These are phyloP conservation scores for Tinamus guttatus DNA, from an alignment of 2,113 vertebrate species.

Conservation along the genomic window DNA sequence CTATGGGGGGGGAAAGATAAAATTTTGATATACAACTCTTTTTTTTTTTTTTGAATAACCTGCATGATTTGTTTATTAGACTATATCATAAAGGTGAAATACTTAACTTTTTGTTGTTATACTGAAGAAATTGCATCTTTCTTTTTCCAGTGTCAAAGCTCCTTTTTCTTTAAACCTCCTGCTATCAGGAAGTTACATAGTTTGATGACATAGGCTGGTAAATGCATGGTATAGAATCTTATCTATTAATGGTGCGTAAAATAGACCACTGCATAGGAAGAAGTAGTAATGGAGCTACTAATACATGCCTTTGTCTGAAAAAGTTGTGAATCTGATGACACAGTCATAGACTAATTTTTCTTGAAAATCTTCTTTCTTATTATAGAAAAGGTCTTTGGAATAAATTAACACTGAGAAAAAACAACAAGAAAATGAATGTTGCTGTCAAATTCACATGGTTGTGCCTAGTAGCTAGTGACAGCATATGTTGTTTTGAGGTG, in stretches of 20 bases:
- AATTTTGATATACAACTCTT: background rate
- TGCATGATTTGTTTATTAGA: background rate
- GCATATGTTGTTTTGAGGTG: background rate
- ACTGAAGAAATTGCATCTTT: background rate
- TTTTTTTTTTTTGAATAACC: background rate
- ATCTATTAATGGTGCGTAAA: background rate
- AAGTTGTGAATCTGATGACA: background rate
- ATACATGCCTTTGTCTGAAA: background rate
- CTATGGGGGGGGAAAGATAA: background rate
- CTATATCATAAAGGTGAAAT: background rate
- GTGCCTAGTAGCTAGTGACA: background rate
- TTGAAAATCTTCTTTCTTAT: background rate
- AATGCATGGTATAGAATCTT: background rate
- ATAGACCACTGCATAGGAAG: background rate
- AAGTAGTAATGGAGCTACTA: background rate
- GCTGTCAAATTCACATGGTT: background rate
- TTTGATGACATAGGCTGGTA: background rate
- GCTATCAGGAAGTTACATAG: rapidly evolving
- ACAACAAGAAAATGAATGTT: background rate
- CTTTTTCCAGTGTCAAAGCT: background rate
- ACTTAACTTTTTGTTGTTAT: background rate
- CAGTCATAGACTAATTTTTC: background rate
- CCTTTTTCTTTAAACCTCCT: background rate
- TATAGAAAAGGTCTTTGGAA: background rate
- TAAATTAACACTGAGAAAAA: background rate